Base-by-base conservation (phyloP, 2,113 vertebrate genomes). In the human (Homo sapiens) region DNA sequence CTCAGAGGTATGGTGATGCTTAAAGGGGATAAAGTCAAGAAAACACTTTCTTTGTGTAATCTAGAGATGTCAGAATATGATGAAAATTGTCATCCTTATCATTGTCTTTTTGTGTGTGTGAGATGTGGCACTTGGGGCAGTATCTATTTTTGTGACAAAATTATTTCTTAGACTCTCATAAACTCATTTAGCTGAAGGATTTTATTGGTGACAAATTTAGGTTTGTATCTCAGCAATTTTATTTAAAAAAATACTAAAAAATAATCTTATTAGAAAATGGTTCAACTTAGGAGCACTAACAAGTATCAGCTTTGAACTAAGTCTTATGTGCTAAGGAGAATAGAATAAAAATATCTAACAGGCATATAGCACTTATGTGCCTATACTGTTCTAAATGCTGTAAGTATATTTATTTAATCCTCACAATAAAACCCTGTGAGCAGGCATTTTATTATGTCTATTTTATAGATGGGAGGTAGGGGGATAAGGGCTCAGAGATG, bases 201-300 rank as follows among this genome's bases (percentile, higher is more conserved):
- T 93, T 85, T 57, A 88, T 35, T 70, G 50, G 30, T 76, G 23
- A n/a, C 6, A 75, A 61, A 23, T 64, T 95, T 83, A 75, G 61
- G 76, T 84, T 97, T 83, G 23, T 4, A 72, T 66, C 23, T 80
- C 27, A 32, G 35, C 32, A 83, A 83, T 79, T n/a, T 66, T 55
- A 85, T 83, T 93, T 89, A 57, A 89, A 88, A 92, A 92, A 81
- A 66, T 27, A 43, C 30, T 45, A 32, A 92, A 68, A 96, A 43
- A 35, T 59, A 48, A 92, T 10, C 35, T 84, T 84, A 76, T 76
- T 84, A 57, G 25, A 59, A 95, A 86, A 79, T 59, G 43, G 90
- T 52, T 89, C 61, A 79, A 43, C 14, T 68, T 6, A 57, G 76
- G 90, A 68, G 40, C 55, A 68, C 59, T 43, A 83, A 59, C 40